A percentile compares a stretch with the other conserved stretches of the same genome.
Evolutionary conservation across 2,888 invertebrate genomes (phyloP).

Genomic region (Philonicus albiceps): DNA sequence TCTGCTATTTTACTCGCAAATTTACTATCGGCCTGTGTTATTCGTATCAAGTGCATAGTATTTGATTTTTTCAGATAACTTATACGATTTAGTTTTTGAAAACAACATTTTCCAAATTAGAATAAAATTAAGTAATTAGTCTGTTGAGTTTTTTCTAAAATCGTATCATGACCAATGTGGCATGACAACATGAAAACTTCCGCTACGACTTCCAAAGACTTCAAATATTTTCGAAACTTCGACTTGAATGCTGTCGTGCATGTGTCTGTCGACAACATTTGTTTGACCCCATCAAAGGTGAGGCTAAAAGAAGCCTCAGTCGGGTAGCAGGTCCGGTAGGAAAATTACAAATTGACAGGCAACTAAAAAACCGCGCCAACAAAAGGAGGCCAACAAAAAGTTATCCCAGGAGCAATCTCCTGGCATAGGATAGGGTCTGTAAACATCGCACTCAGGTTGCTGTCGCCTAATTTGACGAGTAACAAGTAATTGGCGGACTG

Average conservation of each 20-base stretch:
- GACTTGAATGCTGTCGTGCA: neutral
- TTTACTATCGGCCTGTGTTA: too few species aligned
- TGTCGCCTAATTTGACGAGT: neutral
- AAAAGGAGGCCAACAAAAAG: neutral
- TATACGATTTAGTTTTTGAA: too few species aligned
- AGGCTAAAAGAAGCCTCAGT: neutral
- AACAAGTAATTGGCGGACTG: slow-evolving; percentile 26
- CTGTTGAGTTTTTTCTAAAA: too few species aligned
- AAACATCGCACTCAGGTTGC: neutral
- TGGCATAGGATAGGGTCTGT: neutral
- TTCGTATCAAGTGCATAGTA: too few species aligned
- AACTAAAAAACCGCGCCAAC: neutral
- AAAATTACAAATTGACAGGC: slow-evolving; percentile 29
- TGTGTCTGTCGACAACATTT: neutral
- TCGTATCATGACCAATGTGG: too few species aligned
- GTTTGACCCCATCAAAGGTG: neutral
- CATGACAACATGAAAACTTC: too few species aligned
- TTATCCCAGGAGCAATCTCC: neutral
- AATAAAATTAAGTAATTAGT: too few species aligned
- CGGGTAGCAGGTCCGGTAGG: neutral
- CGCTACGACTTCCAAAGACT: neutral
- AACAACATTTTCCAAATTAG: too few species aligned
- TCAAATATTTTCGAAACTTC: neutral
- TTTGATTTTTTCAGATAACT: too few species aligned
- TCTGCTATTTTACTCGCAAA: too few species aligned